A percentile compares a stretch with the other conserved stretches of the same genome.
phyloP scores from a whole-genome alignment of 2,113 vertebrate species.

The Edolisoma coerulescens region DNA sequence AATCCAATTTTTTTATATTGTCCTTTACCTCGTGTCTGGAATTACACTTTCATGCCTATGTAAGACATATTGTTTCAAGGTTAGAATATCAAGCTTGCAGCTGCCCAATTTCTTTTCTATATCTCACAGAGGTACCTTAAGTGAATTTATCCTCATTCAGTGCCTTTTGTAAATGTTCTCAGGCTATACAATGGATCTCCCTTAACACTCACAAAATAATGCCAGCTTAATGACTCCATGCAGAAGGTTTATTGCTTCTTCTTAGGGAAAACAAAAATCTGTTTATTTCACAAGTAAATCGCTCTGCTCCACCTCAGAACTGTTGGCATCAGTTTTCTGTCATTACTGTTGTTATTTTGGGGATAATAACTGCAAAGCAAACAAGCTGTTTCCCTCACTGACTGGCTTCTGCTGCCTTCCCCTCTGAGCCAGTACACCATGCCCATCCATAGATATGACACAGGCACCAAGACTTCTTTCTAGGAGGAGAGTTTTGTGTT shows the following conservation, averaged over 20 bases:
- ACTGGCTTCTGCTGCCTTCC: neutral
- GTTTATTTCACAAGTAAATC: neutral
- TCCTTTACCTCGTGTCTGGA: neutral
- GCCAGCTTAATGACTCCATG: neutral
- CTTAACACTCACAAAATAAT: neutral
- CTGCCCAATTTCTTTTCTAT: neutral
- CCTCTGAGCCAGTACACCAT: neutral
- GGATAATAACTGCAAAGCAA: neutral
- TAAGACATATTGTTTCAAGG: neutral
- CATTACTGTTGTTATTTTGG: neutral
- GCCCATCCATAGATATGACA: neutral
- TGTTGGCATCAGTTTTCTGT: neutral
- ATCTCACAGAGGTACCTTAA: neutral
- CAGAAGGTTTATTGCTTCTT: neutral
- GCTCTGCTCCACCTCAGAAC: neutral
- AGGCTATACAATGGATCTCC: neutral
- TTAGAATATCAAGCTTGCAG: neutral
- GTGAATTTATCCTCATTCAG: neutral
- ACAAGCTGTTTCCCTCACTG: neutral
- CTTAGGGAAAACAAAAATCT: neutral
- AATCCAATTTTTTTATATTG: neutral
- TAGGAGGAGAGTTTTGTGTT: neutral
- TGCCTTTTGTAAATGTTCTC: neutral
- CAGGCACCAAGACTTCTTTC: neutral
- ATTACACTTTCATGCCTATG: neutral